phyloP scores from a whole-genome alignment of 2,888 invertebrate species.

The Resseliella maxima region DNA sequence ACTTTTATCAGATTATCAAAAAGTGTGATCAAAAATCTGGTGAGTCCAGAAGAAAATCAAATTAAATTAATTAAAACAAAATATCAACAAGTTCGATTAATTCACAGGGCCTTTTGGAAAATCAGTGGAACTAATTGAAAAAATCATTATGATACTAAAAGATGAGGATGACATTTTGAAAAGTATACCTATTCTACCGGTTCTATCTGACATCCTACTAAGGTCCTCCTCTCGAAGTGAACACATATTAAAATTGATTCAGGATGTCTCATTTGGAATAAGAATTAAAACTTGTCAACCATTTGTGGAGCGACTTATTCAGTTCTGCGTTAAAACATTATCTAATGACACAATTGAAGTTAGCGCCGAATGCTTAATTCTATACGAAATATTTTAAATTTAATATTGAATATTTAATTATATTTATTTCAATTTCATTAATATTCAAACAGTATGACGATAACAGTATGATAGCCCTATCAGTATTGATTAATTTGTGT shows the following conservation, averaged over 20 bases:
- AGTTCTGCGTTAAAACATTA: background rate
- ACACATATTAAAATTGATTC: background rate
- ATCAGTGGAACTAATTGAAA: background rate
- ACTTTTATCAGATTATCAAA: too few relatives aligned
- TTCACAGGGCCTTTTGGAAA: background rate
- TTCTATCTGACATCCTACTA: background rate
- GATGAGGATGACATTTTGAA: background rate
- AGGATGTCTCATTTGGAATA: background rate
- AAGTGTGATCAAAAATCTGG: conserved; percentile 10
- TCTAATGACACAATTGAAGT: background rate
- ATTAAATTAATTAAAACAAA: background rate
- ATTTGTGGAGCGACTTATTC: background rate
- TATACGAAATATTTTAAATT: too few relatives aligned
- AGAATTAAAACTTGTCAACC: background rate
- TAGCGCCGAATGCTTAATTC: background rate
- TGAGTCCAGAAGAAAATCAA: background rate
- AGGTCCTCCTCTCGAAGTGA: background rate
- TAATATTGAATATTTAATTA: background rate
- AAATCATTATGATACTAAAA: background rate
- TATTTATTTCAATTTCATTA: too few relatives aligned
- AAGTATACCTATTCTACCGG: background rate
- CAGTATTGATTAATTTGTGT: conserved; percentile 53
- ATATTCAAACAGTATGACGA: background rate
- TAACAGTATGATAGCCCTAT: background rate
- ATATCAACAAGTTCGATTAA: background rate